Evolutionary conservation across 2,113 vertebrate species (phyloP), one percentile per base, ranked within the genome.

Genomic region (Oryzias celebensis): DNA sequence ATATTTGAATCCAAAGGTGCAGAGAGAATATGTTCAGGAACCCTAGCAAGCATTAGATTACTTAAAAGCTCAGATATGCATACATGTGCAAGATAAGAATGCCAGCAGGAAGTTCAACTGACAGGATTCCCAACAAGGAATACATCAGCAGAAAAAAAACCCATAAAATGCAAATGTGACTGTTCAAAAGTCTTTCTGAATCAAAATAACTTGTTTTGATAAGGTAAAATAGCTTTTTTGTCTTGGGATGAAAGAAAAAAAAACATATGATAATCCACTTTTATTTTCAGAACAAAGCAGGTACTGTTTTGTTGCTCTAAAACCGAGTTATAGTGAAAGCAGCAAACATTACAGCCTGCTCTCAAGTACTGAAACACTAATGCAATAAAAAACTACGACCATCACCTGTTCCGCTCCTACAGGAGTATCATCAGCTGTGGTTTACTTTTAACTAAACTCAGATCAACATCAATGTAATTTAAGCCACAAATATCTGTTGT

Each of bases 241-340:
- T 75, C 68, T 83, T 71, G 73, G 75, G 62, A 36, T 41, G 17
- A 55, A 72, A 20, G 20, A 20, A 20, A 20, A 20, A 79, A 84
- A 88, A 23, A 68, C 52, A 46, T 52, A 68, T 16, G 63, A 77
- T 70, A 67, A 72, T 49, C 42, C 4, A n/a, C 49, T 65, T 16
- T 54, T 51, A 26, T 31, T 71, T 79, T 61, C 59, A 52, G 36
- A 80, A 87, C 86, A 89, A 85, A 78, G 81, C 68, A 77, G 71
- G 65, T 68, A 68, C 59, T 79, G 79, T 86, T 77, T 74, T 57
- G 28, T 58, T 63, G 42, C 48, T 61, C 58, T 46, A 49, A 82
- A 58, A 80, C 60, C 20, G 20, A 61, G 56, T 52, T 18, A 13
- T 64, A 12, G 47, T 62, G 57, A 82, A 52, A 62, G 36, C 31